A percentile compares a stretch with the other conserved stretches of the same genome.
Evolutionary conservation across 2,797 vertebrate genomes (phyloP).

Genomic region (Fratercula arctica): DNA sequence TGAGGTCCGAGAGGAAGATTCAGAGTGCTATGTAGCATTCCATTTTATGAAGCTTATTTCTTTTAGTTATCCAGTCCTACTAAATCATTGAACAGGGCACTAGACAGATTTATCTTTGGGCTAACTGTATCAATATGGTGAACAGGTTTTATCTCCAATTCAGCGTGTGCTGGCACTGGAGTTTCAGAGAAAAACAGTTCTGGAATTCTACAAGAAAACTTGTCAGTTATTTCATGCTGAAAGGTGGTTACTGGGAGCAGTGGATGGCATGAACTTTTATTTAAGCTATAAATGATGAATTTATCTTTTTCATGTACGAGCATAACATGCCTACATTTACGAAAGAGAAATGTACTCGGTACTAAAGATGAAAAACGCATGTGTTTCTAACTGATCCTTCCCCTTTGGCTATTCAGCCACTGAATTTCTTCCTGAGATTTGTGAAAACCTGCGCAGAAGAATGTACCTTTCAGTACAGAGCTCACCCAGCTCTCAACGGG

Average conservation of each 20-base stretch:
- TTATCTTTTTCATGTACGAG: background rate
- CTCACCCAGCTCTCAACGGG: background rate
- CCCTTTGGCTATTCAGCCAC: background rate
- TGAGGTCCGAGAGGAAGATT: background rate
- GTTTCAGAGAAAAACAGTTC: background rate
- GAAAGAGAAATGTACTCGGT: background rate
- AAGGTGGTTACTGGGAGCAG: background rate
- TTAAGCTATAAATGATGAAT: background rate
- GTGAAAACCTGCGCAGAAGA: background rate
- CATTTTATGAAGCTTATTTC: background rate
- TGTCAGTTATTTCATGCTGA: background rate
- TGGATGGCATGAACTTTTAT: background rate
- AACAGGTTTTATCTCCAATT: background rate
- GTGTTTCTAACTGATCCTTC: background rate
- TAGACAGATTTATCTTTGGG: background rate
- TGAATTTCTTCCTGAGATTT: background rate
- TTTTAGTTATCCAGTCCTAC: background rate
- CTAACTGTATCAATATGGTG: background rate
- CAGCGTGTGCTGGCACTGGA: background rate
- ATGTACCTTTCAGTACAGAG: background rate
- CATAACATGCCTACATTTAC: background rate
- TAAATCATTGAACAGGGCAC: background rate
- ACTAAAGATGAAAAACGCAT: background rate
- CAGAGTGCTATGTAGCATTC: background rate
- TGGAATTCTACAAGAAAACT: background rate